A percentile compares a stretch with the other conserved stretches of the same genome.
Evolutionary conservation across 2,113 vertebrate genomes (phyloP).

Genomic region (Hystrix brachyura): DNA sequence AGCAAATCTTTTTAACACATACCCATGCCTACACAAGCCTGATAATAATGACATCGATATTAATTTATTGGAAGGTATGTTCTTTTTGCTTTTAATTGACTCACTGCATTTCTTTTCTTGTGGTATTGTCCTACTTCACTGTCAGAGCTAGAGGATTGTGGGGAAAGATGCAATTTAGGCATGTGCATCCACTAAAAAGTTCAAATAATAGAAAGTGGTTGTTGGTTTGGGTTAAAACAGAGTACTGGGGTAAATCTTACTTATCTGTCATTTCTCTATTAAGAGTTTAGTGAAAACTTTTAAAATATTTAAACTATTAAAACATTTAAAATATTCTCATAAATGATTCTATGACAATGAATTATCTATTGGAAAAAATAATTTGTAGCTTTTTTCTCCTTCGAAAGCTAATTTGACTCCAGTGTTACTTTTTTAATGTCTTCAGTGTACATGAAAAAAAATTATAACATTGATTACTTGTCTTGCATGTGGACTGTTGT

Average conservation of each 20-base stretch:
- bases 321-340: slow-evolving; percentile 28
- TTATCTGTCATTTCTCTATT: slow-evolving; percentile 34
- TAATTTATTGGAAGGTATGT: slow-evolving; percentile 93
- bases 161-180: neutral
- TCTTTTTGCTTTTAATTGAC: slow-evolving; percentile 46
- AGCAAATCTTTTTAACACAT: slow-evolving; percentile 97
- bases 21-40: slow-evolving; percentile 90
- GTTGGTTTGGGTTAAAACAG: slow-evolving; percentile 43
- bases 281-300: slow-evolving; percentile 46
- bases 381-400: slow-evolving; percentile 33
- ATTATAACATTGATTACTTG: slow-evolving; percentile 76
- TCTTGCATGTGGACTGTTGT: slow-evolving; percentile 83
- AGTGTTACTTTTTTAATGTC: slow-evolving; percentile 77
- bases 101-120: neutral
- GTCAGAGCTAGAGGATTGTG: neutral
- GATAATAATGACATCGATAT: slow-evolving; percentile 89
- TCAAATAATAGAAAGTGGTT: slow-evolving; percentile 4
- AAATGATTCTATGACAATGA: slow-evolving; percentile 57
- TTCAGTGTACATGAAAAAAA: slow-evolving; percentile 70
- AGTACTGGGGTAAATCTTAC: slow-evolving; percentile 49
- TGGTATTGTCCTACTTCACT: neutral
- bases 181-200: neutral
- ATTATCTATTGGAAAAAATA: slow-evolving; percentile 59
- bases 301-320: slow-evolving; percentile 38
- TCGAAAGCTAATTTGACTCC: slow-evolving; percentile 72